Evolutionary conservation across 2,888 invertebrate species (phyloP), one percentile per base, ranked within the genome.

Genomic region (Pterobdella sp.): DNA sequence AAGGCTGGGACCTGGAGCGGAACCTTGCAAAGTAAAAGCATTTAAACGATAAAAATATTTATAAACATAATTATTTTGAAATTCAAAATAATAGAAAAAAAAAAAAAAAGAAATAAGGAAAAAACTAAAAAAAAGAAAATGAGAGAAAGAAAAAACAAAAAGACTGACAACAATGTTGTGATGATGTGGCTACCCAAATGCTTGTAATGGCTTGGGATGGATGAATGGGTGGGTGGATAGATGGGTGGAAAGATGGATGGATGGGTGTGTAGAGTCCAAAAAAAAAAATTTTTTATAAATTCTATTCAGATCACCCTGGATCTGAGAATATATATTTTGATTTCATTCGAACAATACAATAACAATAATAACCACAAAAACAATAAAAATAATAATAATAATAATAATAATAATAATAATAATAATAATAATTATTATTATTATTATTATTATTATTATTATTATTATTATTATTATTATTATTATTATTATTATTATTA

Each of bases 351-450:
- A 42, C 10, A 42, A 42, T 7, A 42, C 7, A 42, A 42, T 14
- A 42, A 42, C 18, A 42, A 7, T 42, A 42, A 42, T 14, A 42
- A 42, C 7, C 7, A 56, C 18, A 56, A 56, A 56, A 56, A 56
- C 60, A 56, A 18, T 18, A 56, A 56, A 56, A 18, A 56, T 56
- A 56, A 22, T 22, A 56, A 56, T 26, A 42, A 18, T 42, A 42
- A 14, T 14, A 42, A 42, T 14, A 68, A 67, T 14, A 1, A 67
- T 34, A 1, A 67, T 34, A 36, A 36, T 68, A 36, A 68, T 36
- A 36, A 68, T 68, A 36, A 68, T 68, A 36, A 68, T 35, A 7
- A 65, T 35, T 3, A 35, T 35, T 3, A 67, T 35, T 3, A 67
- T 35, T 3, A 67, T 35, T 3, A 67, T 35, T 3, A 67, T 35